A percentile compares a stretch with the other conserved stretches of the same genome.
phyloP scores from a whole-genome alignment of 2,113 vertebrate species.

The Lepus americanus region DNA sequence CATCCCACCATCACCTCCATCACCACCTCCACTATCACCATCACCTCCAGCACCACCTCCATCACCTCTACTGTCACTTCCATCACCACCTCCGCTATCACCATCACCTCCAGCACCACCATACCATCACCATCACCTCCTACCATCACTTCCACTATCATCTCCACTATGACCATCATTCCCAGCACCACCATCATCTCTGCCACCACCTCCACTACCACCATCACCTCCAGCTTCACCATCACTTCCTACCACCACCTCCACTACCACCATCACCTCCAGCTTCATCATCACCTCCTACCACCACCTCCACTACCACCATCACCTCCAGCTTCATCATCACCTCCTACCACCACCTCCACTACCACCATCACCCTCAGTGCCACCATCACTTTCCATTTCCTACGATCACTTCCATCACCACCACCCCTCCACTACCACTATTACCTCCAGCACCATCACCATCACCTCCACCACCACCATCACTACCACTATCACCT shows the following conservation, averaged over 20 bases:
- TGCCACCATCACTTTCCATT: too few species aligned
- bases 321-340: neutral
- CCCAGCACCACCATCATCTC: neutral
- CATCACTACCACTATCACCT: neutral
- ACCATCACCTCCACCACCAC: too few species aligned
- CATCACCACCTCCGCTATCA: too few species aligned
- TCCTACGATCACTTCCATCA: neutral
- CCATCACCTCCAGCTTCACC: neutral
- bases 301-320: neutral
- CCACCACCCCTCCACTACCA: too few species aligned
- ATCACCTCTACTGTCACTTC: neutral
- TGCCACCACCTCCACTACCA: neutral
- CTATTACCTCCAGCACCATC: neutral
- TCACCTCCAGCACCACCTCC: neutral
- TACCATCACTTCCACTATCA: neutral
- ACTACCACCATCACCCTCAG: neutral
- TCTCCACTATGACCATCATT: neutral
- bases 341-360: too few species aligned
- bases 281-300: neutral
- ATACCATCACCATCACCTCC: neutral
- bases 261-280: too few species aligned
- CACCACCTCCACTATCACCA: neutral
- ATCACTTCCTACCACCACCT: neutral
- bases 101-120: too few species aligned
- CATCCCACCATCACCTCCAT: neutral